A percentile compares a stretch with the other conserved stretches of the same genome.
phyloP scores from a whole-genome alignment of 2,797 vertebrate genomes.

The Chiroxiphia lanceolata region DNA sequence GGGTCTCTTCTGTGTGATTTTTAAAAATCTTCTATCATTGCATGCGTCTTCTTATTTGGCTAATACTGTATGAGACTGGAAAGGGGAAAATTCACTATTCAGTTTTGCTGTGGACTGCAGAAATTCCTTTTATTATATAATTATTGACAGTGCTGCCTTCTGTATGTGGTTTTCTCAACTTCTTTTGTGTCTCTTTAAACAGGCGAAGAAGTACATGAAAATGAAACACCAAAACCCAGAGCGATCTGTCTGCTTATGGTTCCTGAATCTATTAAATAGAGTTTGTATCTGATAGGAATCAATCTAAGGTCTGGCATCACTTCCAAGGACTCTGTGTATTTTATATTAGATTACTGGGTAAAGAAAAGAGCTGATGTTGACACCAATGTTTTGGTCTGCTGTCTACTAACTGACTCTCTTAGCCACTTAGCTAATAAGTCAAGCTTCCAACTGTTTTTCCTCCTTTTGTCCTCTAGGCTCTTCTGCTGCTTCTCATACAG shows the following conservation, averaged over 20 bases:
- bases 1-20: background rate
- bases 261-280: background rate
- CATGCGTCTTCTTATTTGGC: background rate
- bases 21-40: background rate
- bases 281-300: background rate
- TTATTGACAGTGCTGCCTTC: background rate
- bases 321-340: background rate
- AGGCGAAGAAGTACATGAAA: background rate
- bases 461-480: background rate
- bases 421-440: background rate
- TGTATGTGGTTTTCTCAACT: background rate
- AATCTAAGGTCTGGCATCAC: background rate
- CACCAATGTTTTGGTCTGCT: background rate
- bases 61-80: background rate
- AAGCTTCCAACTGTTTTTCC: constrained; percentile 3
- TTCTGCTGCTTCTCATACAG: background rate
- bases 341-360: background rate
- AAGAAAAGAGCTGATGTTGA: background rate
- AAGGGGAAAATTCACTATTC: background rate
- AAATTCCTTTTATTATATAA: background rate
- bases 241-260: background rate
- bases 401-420: background rate
- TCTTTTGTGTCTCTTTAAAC: background rate
- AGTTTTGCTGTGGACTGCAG: background rate
- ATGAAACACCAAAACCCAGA: background rate